A percentile compares a stretch with the other conserved stretches of the same genome.
Evolutionary conservation across 2,113 vertebrate genomes (phyloP).

Genomic region (Antennarius striatus): DNA sequence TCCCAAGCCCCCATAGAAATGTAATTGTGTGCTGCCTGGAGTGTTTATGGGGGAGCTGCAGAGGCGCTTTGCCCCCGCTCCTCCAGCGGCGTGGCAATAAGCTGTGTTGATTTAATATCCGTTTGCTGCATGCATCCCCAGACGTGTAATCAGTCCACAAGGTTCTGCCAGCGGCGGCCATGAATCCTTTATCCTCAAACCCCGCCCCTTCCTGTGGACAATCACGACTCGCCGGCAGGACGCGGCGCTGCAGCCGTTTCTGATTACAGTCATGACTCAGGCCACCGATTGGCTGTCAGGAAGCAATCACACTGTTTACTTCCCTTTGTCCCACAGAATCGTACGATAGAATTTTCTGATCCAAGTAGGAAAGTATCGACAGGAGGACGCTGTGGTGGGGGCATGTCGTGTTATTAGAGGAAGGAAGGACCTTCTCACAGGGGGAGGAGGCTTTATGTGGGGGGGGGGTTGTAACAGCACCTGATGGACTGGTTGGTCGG

Average conservation of each 20-base stretch:
- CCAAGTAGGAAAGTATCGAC: neutral
- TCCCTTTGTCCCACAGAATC: conserved; percentile 15
- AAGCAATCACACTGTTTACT: conserved; percentile 34
- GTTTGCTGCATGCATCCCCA: conserved; percentile 65
- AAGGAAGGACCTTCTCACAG: neutral
- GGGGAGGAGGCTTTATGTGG: too few species aligned
- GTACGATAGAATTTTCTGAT: conserved; percentile 4
- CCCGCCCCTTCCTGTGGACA: conserved; percentile 49
- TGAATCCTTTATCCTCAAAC: neutral
- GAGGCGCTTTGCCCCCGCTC: conserved; percentile 48
- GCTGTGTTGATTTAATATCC: conserved; percentile 75
- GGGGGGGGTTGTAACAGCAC: too few species aligned
- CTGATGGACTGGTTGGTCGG: too few species aligned
- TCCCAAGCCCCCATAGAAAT: conserved; percentile 58
- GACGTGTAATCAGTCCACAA: conserved; percentile 73
- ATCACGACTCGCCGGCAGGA: conserved; percentile 61
- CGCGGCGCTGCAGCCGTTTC: conserved; percentile 46
- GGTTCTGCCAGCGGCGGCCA: conserved; percentile 23
- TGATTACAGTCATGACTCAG: conserved; percentile 70
- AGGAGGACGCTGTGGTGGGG: neutral
- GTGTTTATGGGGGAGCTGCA: conserved; percentile 53
- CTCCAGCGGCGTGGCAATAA: conserved; percentile 63
- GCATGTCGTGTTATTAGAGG: too few species aligned
- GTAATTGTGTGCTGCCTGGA: conserved; percentile 61
- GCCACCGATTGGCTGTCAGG: conserved; percentile 48